These are phyloP conservation scores for Asarcornis scutulata DNA, from an alignment of 2,113 vertebrate species.

Conservation along the genomic window DNA sequence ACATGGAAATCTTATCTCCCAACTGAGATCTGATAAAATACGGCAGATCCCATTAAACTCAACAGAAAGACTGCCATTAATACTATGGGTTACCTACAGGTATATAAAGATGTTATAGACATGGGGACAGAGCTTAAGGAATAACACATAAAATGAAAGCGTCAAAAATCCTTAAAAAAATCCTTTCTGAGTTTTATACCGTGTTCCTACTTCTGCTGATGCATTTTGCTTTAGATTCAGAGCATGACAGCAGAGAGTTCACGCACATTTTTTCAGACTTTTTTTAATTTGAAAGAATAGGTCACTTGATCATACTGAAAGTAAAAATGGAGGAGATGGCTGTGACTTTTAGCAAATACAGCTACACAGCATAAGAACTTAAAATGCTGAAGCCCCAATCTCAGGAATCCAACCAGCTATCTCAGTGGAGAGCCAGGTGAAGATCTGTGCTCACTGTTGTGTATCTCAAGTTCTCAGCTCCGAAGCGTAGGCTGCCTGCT, in stretches of 20 bases:
- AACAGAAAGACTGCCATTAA: constrained; percentile 30
- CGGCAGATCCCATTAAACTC: constrained; percentile 13
- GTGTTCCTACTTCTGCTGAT: neutral
- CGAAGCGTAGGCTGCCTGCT: neutral
- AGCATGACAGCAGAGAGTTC: neutral
- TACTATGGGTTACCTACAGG: constrained; percentile 29
- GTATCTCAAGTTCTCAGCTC: neutral
- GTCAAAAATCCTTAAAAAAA: constrained; percentile 29
- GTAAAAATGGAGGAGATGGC: neutral
- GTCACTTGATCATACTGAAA: neutral
- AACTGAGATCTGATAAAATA: neutral
- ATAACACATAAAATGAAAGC: constrained; percentile 35
- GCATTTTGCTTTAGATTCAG: neutral
- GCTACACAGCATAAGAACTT: neutral
- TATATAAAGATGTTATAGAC: constrained; percentile 44
- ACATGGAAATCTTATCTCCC: neutral
- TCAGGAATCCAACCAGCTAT: neutral
- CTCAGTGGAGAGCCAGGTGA: neutral
- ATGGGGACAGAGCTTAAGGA: constrained; percentile 38
- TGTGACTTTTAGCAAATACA: neutral
- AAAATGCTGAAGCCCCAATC: neutral
- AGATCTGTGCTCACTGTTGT: neutral
- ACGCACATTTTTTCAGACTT: neutral
- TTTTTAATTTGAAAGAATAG: constrained; percentile 13
- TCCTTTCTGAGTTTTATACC: neutral